Conservation (phyloP, 2,888 invertebrate species). For the Meteorus colon region DNA sequence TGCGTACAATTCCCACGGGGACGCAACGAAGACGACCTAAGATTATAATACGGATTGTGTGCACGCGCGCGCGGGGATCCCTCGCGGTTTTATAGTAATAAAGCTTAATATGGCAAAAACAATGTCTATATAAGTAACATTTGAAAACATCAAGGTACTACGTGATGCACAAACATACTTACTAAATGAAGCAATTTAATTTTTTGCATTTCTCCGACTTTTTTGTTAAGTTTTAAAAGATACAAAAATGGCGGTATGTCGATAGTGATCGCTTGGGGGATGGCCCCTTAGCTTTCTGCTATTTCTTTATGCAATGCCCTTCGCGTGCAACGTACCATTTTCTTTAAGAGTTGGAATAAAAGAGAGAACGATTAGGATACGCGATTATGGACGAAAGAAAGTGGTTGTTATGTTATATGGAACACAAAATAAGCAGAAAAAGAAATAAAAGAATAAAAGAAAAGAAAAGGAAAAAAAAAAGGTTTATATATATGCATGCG, state of each 20-base stretch:
- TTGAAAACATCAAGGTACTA: slow-evolving; percentile 70
- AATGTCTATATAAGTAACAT: slow-evolving; percentile 61
- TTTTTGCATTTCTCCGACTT: slow-evolving; percentile 17
- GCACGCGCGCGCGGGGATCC: slow-evolving; percentile 62
- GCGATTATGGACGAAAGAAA: slow-evolving; percentile 3
- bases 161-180: slow-evolving; percentile 57
- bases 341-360: not conserved
- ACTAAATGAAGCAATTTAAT: slow-evolving; percentile 2
- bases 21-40: slow-evolving; percentile 24
- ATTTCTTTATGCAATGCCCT: not conserved
- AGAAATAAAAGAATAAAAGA: slow-evolving; percentile 12
- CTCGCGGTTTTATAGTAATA: slow-evolving; percentile 62
- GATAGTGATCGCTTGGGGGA: slow-evolving; percentile 30
- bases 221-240: slow-evolving; percentile 1
- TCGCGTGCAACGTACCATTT: not conserved
- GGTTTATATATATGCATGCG: slow-evolving; percentile 13
- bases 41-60: slow-evolving; percentile 63
- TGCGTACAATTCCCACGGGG: slow-evolving; percentile 52
- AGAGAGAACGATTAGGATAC: not conserved
- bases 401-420: not conserved
- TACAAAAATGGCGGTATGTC: not conserved
- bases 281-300: not conserved
- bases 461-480: not conserved
- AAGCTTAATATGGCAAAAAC: slow-evolving; percentile 68
- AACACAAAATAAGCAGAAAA: slow-evolving; percentile 12